Percentiles rank a stretch among this genome's conserved stretches.
phyloP scores from a whole-genome alignment of 2,797 vertebrate species.

The Dryobates pubescens region DNA sequence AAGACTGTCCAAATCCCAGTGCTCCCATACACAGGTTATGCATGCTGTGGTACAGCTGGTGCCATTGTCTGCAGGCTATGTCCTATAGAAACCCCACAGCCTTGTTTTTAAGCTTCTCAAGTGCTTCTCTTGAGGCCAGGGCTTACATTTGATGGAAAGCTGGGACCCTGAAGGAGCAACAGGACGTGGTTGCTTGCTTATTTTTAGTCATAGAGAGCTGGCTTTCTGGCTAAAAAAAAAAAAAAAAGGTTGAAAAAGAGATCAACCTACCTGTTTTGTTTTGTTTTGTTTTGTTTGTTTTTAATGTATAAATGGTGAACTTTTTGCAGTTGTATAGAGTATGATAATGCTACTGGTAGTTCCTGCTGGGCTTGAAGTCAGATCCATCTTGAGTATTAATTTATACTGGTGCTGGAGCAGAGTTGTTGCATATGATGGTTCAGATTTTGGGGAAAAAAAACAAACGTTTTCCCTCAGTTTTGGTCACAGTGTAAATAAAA shows the following conservation, averaged over 20 bases:
- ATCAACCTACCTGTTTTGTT: not conserved
- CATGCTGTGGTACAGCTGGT: fast-evolving
- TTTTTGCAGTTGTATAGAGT: not conserved
- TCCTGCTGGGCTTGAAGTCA: not conserved
- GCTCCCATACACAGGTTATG: not conserved
- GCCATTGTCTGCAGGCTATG: not conserved
- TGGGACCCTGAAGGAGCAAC: not conserved
- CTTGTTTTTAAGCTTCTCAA: not conserved
- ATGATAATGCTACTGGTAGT: not conserved
- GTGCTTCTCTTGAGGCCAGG: not conserved
- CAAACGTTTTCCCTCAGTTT: not conserved
- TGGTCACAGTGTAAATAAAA: not conserved
- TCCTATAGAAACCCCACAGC: fast-evolving
- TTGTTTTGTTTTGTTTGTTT: not conserved
- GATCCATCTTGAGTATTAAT: not conserved
- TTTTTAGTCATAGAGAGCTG: not conserved
- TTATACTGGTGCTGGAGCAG: not conserved
- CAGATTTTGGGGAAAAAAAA: not conserved
- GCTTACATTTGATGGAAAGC: not conserved
- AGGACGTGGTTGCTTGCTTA: not conserved
- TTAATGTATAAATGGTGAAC: not conserved
- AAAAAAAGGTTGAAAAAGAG: not conserved
- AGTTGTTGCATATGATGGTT: not conserved
- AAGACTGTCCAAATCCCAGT: not conserved
- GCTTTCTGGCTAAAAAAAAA: not conserved